Percentiles rank a stretch among this genome's conserved stretches.
Conservation (phyloP, 2,113 vertebrate genomes). For the Protomyctophum bolini region DNA sequence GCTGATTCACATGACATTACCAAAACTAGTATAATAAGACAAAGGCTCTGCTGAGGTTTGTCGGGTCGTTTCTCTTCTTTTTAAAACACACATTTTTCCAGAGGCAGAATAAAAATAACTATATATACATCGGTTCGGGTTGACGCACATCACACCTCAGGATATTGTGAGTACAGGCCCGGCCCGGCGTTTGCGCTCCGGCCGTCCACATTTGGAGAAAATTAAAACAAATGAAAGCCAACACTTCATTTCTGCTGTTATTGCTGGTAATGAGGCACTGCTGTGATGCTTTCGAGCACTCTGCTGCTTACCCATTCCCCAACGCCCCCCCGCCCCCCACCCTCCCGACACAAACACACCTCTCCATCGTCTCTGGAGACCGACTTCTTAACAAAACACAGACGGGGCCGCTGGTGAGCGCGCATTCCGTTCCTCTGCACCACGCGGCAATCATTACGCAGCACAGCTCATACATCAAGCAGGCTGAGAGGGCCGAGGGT, state of each 20-base stretch:
- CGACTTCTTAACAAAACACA: conserved; percentile 72
- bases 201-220: conserved; percentile 71
- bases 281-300: conserved; percentile 52
- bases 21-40: conserved; percentile 21
- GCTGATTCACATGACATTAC: conserved; percentile 1
- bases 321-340: conserved; percentile 24
- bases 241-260: conserved; percentile 78
- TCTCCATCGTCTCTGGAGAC: conserved; percentile 56
- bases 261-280: conserved; percentile 74
- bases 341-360: conserved; percentile 54
- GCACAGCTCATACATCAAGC: conserved; percentile 72
- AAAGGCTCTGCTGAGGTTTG: conserved; percentile 15
- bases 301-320: conserved; percentile 7
- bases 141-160: conserved; percentile 75
- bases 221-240: conserved; percentile 77
- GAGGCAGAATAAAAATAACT: conserved; percentile 25
- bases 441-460: conserved; percentile 43
- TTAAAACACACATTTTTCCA: conserved; percentile 49
- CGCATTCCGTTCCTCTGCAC: conserved; percentile 46
- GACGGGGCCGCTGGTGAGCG: conserved; percentile 53
- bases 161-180: conserved; percentile 51
- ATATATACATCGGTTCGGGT: conserved; percentile 17
- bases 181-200: conserved; percentile 37
- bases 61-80: background rate
- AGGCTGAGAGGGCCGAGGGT: conserved; percentile 11